Base-by-base conservation (phyloP, 2,113 vertebrate species). In the Ceyx melanurus region DNA sequence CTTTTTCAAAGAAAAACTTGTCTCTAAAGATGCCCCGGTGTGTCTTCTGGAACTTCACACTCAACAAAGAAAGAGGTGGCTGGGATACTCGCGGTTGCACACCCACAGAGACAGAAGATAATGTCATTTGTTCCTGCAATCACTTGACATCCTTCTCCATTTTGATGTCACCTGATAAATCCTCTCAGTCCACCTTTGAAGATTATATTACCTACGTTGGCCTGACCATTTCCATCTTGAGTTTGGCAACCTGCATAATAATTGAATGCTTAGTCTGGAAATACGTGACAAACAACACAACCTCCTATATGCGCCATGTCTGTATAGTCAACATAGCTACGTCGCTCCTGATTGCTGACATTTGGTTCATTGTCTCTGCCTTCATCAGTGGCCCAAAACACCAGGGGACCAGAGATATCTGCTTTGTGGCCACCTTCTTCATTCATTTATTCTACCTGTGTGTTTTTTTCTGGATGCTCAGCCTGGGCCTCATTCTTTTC, bases 381-480 rank as follows among this genome's bases (percentile, higher is more conserved):
- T 21, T 50, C 2, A 9, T 97, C 78, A 92, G 18, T 1, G 73
- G 96, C 23, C 68, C 90, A 45, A 91, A 67, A 2, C 64, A 67
- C 33, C 81, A 92, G 26, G 48, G 46, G 1, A 91, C 77, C 85
- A 45, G 25, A 3, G 4, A 40, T 1, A 92, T 97, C 95, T 99
- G 99, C 45, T 43, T 90, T n/a, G 74, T 95, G 0, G 71, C 97
- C 14, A 98, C 98, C 5, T 97, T 99, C 64, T 94, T 98, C 68
- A 98, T 98, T 80, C 99, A 99, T 85, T 98, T 99, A 61, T 98
- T 97, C 89, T 99, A 98, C 85, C 96, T 99, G 65, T 95, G 98
- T 21, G 98, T 98, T 96, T 99, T 99, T 89, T 99, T 99, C 96
- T 99, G 99, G 99, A 99, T 99, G 98, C 93, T 99, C 71, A 98